Evolutionary conservation across 2,797 vertebrate genomes (phyloP).

Genomic region (Pangasius djambal): DNA sequence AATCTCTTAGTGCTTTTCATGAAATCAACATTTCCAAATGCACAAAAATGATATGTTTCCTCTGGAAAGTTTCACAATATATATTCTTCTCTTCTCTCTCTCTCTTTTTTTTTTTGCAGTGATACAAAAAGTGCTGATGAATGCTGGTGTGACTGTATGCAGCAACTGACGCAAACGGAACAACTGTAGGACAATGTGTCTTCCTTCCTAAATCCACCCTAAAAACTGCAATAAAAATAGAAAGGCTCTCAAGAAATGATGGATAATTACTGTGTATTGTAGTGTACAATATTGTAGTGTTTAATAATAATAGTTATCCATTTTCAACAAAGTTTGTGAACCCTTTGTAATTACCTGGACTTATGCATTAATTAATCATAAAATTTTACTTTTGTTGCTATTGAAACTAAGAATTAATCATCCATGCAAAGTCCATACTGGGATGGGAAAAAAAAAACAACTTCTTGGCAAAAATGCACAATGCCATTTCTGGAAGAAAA

Average conservation of each 20-base stretch:
- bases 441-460: background rate
- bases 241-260: conserved; percentile 3
- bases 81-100: conserved; percentile 28
- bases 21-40: conserved; percentile 37
- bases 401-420: background rate
- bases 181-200: conserved; percentile 60
- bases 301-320: background rate
- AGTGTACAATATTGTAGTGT: background rate
- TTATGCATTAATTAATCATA: background rate
- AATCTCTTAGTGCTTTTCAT: conserved; percentile 12
- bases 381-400: background rate
- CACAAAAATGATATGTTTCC: conserved; percentile 18
- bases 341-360: background rate
- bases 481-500: background rate
- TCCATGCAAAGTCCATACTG: background rate
- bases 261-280: background rate
- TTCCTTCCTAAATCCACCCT: conserved; percentile 72
- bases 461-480: background rate
- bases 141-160: conserved; percentile 24
- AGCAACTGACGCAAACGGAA: conserved; percentile 57
- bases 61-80: conserved; percentile 48
- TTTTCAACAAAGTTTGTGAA: background rate
- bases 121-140: conserved; percentile 32
- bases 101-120: conserved; percentile 13
- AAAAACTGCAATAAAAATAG: conserved; percentile 60